Percentiles rank a stretch among this genome's conserved stretches.
Conservation (phyloP, 2,888 invertebrate genomes). For the Disparrhopalites patrizii region DNA sequence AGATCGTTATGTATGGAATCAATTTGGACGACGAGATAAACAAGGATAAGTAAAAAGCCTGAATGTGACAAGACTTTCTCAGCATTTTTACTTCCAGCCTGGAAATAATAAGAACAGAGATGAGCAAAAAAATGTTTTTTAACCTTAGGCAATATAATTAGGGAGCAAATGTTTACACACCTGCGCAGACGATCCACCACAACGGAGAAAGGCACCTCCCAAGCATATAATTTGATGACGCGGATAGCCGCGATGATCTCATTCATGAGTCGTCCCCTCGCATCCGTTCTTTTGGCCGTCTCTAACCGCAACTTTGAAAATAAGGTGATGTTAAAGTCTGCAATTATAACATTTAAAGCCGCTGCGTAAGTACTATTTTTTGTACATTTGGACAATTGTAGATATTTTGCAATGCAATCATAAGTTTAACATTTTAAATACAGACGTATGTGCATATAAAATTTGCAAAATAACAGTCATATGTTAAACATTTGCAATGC, state of each 20-base stretch:
- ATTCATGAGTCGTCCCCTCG: constrained; percentile 86
- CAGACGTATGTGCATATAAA: no score
- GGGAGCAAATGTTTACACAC: no score
- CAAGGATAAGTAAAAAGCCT: constrained; percentile 3
- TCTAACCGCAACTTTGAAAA: constrained; percentile 61
- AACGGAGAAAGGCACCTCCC: constrained; percentile 55
- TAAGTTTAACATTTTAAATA: no score
- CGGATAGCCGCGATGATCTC: constrained; percentile 91
- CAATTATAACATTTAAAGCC: constrained; percentile 16
- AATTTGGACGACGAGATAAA: constrained; percentile 3
- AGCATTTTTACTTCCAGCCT: constrained; percentile 1
- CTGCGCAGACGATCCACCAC: constrained; percentile 13
- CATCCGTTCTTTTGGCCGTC: constrained; percentile 81
- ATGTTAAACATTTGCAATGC: no score
- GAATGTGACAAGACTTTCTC: background rate
- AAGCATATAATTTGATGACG: constrained; percentile 66
- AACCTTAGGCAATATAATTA: no score
- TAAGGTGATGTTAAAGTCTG: constrained; percentile 53
- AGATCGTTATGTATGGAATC: background rate
- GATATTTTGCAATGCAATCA: background rate
- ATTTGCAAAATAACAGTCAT: no score
- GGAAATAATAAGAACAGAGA: no score
- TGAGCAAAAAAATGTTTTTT: no score
- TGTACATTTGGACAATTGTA: background rate
- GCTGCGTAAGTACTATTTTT: background rate